Conservation (phyloP, 2,113 vertebrate genomes). For the Grammomys dolichurus region DNA sequence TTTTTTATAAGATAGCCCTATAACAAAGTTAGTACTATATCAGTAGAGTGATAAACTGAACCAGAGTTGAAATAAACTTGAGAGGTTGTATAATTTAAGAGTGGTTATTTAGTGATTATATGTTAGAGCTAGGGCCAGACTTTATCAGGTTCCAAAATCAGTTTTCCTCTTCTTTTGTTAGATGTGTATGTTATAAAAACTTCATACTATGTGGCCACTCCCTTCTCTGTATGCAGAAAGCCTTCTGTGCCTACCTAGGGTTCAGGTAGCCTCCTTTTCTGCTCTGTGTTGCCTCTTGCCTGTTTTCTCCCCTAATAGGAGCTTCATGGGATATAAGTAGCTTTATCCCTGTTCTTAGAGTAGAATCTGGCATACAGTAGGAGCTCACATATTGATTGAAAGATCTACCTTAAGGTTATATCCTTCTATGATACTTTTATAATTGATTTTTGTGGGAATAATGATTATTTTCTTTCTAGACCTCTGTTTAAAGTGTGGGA, state of each 20-base stretch:
- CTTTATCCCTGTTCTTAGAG: neutral
- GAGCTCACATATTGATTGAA: neutral
- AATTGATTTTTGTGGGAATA: neutral
- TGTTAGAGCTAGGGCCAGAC: neutral
- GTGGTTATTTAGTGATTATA: neutral
- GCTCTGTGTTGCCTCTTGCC: neutral
- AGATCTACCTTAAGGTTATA: neutral
- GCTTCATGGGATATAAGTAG: neutral
- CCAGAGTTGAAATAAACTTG: neutral
- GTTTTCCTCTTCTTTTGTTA: neutral
- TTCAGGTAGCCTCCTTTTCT: neutral
- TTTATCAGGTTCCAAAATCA: neutral
- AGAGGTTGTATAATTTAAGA: constrained; percentile 3
- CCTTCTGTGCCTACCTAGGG: neutral
- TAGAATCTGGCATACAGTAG: neutral
- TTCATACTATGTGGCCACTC: neutral
- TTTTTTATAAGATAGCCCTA: neutral
- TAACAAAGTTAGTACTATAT: constrained; percentile 5
- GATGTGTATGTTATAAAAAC: neutral
- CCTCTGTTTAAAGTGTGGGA: neutral
- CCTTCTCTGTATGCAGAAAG: neutral
- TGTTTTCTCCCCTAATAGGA: neutral
- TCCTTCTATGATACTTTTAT: neutral
- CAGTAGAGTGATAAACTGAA: neutral
- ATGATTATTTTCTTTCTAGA: constrained; percentile 14